Conservation (phyloP, 2,113 vertebrate genomes). For the Ciconia stormi region DNA sequence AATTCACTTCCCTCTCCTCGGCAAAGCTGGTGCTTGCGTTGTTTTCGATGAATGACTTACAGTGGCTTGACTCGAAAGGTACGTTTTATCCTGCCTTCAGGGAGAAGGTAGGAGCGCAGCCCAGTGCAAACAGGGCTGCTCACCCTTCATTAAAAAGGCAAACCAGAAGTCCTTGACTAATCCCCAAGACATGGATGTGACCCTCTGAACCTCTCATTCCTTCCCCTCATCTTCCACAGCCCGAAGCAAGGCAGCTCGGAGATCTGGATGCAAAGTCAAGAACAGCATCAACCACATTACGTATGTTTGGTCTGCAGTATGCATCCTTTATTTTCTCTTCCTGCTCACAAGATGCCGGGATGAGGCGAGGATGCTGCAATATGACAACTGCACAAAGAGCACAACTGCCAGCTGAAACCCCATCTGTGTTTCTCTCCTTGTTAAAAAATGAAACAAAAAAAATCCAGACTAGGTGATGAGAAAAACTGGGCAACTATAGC, state of each 20-base stretch:
- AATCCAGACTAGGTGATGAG: not conserved
- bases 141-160: not conserved
- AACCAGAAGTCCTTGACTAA: not conserved
- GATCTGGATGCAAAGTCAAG: not conserved
- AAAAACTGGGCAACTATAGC: not conserved
- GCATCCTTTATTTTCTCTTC: not conserved
- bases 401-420: not conserved
- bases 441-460: not conserved
- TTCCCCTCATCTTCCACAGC: not conserved
- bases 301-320: accelerated
- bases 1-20: not conserved
- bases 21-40: not conserved
- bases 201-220: not conserved
- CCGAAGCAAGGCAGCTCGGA: not conserved
- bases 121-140: not conserved
- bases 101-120: not conserved
- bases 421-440: accelerated
- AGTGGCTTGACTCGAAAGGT: not conserved
- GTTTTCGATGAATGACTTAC: not conserved
- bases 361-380: not conserved
- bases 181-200: not conserved
- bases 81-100: not conserved
- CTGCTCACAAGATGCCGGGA: not conserved
- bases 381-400: not conserved
- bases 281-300: accelerated